Conservation (phyloP, 2,888 invertebrate species). For the Oligia strigilis region DNA sequence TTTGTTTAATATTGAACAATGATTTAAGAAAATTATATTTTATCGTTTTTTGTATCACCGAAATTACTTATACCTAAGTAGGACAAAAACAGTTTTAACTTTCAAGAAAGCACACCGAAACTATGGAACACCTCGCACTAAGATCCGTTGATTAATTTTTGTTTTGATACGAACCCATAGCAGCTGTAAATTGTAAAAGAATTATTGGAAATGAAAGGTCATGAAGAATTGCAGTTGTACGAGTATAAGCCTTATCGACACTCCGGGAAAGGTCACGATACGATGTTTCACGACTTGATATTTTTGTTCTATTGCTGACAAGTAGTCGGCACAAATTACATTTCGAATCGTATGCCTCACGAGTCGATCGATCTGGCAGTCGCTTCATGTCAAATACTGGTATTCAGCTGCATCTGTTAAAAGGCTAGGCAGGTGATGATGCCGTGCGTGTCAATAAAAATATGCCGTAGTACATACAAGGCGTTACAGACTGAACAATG, state of each 20-base stretch:
- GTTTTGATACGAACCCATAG: not conserved
- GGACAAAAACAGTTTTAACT: no score
- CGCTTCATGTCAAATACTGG: not conserved
- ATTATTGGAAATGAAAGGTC: constrained; percentile 4
- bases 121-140: not conserved
- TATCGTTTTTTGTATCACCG: not conserved
- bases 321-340: not conserved
- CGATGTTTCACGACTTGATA: not conserved
- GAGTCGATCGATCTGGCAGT: not conserved
- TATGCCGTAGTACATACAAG: not conserved
- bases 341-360: not conserved
- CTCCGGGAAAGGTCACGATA: not conserved
- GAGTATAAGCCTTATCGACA: not conserved
- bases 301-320: not conserved
- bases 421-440: not conserved
- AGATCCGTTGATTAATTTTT: not conserved
- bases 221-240: not conserved
- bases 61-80: not conserved
- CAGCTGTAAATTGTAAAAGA: not conserved
- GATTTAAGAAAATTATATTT: not conserved
- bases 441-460: not conserved
- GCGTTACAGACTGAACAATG: not conserved
- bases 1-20: not conserved
- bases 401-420: not conserved
- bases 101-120: no score